phyloP scores from a whole-genome alignment of 1,140 invertebrate species.

The Bombus waltoni region DNA sequence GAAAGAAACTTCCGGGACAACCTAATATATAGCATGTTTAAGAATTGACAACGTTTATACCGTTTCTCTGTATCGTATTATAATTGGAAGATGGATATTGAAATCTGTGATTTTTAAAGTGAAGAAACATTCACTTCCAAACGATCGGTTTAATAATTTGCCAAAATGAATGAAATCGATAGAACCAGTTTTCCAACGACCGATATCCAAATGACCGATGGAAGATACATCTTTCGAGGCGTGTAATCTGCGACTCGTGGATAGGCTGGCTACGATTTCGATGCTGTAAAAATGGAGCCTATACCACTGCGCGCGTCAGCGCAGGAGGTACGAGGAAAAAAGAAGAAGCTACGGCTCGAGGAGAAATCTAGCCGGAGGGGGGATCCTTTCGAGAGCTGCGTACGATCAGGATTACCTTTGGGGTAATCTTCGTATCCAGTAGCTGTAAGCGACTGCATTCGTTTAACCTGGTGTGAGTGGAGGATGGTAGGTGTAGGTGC shows the following conservation, averaged over 20 bases:
- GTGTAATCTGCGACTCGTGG: neutral
- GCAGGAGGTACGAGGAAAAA: neutral
- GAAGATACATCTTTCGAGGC: too few species aligned
- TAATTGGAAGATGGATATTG: too few species aligned
- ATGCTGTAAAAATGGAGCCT: constrained; percentile 16
- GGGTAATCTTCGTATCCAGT: constrained; percentile 69
- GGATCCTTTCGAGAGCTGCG: constrained; percentile 41
- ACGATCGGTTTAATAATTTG: too few species aligned
- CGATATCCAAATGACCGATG: too few species aligned
- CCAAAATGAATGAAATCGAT: too few species aligned
- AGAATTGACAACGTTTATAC: too few species aligned
- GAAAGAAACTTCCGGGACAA: too few species aligned
- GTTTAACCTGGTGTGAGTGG: constrained; percentile 58
- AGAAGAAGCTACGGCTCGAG: constrained; percentile 1
- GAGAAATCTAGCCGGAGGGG: constrained; percentile 42
- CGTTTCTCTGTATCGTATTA: too few species aligned
- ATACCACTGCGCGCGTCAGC: neutral
- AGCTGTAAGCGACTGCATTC: constrained; percentile 67
- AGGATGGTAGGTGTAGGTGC: constrained; percentile 45
- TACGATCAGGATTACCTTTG: constrained; percentile 67
- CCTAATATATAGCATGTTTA: too few species aligned
- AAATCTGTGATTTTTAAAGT: too few species aligned
- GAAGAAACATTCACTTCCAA: too few species aligned
- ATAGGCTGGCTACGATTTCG: neutral
- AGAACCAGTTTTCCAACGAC: too few species aligned